Evolutionary conservation across 2,888 invertebrate genomes (phyloP), one percentile per base, ranked within the genome.

Genomic region (Globia sparganii): DNA sequence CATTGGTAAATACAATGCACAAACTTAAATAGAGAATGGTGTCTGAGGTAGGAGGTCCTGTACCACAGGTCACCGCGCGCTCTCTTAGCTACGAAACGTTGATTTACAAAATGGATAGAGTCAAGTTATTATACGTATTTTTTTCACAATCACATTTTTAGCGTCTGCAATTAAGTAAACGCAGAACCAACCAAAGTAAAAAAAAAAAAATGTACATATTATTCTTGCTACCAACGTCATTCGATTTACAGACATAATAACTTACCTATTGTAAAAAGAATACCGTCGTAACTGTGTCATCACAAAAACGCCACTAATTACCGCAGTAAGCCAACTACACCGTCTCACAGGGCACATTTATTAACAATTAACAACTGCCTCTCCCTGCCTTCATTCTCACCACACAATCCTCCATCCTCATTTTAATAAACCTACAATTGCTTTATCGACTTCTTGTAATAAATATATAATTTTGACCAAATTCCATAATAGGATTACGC

Each of bases 351-450:
- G 40, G 49, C 58, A 68, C 86, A 77, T 77, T 58, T 83, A 75
- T 72, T 72, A 79, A 79, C 61, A 76, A 72, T 43, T 62, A 75
- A 79, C 77, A 65, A 56, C 28, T 18, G 46, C 11, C n/a, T 37
- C 49, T 53, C 68, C 59, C 40, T 25, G 34, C 40, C 64, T 28
- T 78, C 72, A 71, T 81, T 68, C 66, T 49, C 68, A 58, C 76
- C 56, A 72, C 75, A 77, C 71, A 72, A 79, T 59, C 67, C 79
- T 62, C 53, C 21, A 58, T 13, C n/a, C 75, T 72, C 69, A 67
- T 79, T 86, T 78, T 78, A 87, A 88, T 83, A 72, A 86, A 80
- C 67, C 37, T 73, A 69, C 62, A 78, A 81, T 81, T 87, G 75
- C 68, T 79, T 58, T 62, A 72, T 66, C 53, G 72, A 53, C 72